Evolutionary conservation across 2,113 vertebrate genomes (phyloP), one percentile per base, ranked within the genome.

Genomic region (Triplophysa dalaica): DNA sequence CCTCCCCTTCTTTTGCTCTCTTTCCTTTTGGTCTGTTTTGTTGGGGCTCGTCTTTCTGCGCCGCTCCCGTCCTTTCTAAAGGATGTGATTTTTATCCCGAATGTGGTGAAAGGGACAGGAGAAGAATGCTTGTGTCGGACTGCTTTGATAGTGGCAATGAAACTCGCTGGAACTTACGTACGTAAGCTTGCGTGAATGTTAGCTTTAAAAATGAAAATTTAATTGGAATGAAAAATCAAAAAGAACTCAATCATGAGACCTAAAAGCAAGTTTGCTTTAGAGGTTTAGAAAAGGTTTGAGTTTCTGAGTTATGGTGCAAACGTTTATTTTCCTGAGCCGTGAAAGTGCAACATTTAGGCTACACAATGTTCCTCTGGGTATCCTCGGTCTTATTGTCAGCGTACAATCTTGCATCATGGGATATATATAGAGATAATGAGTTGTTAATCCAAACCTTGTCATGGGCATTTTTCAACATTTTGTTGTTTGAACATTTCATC

Each of bases 401-500:
- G 10, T 29, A 22, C 52, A 45, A 69, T 33, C 48, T 64, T 75
- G 56, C 48, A 52, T 74, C 24, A 69, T 60, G 43, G 48, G 29
- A 68, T 58, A 68, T 33, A 65, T 24, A 67, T 19, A 67, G 19
- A 16, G 64, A 77, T 76, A 52, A 19, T 3, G n/a, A 77, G 54
- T 17, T 58, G 52, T 73, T 79, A 77, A 64, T 82, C 70, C 45
- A 24, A 70, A 52, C 54, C 75, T 85, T 75, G 75, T 73, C 73
- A 76, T 83, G 78, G 72, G 85, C 85, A 84, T 89, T 86, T 87
- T 73, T 86, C 81, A 38, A 13, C 29, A 82, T 84, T 58, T 86
- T 87, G 81, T 86, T 89, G 87, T 90, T 88, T 87, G 88, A 88
- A 91, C 88, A 74, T 87, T 86, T 87, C 85, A 76, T 52, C 78